Evolutionary conservation across 1,140 invertebrate species (phyloP).

Genomic region (Eumaeus atala): DNA sequence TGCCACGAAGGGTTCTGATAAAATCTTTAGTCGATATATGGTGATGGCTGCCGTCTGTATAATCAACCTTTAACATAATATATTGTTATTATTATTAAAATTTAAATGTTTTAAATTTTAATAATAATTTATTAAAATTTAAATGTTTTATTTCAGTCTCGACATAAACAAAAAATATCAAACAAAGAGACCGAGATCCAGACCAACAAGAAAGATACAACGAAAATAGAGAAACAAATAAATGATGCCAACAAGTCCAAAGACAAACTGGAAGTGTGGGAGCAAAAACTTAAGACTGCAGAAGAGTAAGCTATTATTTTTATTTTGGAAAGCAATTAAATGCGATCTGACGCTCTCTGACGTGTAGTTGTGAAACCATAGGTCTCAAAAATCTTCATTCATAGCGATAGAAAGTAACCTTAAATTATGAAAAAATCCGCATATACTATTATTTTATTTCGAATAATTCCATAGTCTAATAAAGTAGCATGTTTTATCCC

Average conservation of each 20-base stretch:
- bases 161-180: constrained; percentile 68
- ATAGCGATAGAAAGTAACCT: too few species aligned
- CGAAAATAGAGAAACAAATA: constrained; percentile 56
- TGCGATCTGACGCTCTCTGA: too few species aligned
- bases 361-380: too few species aligned
- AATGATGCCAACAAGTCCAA: constrained; percentile 61
- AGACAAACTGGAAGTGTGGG: constrained; percentile 62
- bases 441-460: too few species aligned
- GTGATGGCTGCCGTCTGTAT: too few species aligned
- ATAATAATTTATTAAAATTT: neutral
- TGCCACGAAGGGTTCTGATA: too few species aligned
- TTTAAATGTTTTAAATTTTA: neutral
- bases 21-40: neutral
- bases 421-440: too few species aligned
- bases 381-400: too few species aligned
- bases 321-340: too few species aligned
- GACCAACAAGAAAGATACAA: constrained; percentile 48
- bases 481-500: too few species aligned
- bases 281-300: constrained; percentile 70
- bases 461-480: too few species aligned
- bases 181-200: constrained; percentile 54
- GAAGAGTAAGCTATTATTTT: constrained; percentile 58
- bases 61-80: neutral
- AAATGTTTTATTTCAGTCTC: constrained; percentile 37
- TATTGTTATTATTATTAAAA: neutral